A percentile compares a stretch with the other conserved stretches of the same genome.
Evolutionary conservation across 2,888 invertebrate genomes (phyloP).

Genomic region (Pterobdella sp.): DNA sequence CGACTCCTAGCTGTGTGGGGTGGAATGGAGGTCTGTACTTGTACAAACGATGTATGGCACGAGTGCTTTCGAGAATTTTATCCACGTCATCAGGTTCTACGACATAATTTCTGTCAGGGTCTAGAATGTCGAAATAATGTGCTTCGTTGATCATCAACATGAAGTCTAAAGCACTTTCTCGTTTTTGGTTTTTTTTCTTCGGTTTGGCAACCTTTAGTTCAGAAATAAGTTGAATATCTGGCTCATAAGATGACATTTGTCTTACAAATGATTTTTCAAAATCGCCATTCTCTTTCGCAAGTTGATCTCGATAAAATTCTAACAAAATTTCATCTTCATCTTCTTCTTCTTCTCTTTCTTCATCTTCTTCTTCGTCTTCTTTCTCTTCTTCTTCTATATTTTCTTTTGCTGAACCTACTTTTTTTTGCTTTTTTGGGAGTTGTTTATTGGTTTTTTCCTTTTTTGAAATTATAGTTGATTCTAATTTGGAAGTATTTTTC

Average conservation of each 20-base stretch:
- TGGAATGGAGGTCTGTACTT: conserved; percentile 21
- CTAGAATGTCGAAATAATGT: no score
- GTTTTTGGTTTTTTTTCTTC: conserved; percentile 23
- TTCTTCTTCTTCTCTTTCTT: not conserved
- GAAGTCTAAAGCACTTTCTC: conserved; percentile 20
- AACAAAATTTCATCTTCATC: not conserved
- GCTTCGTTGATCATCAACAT: conserved; percentile 17
- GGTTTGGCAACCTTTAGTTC: conserved; percentile 20
- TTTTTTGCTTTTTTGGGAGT: no score
- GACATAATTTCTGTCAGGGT: no score
- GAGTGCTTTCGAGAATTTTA: not conserved
- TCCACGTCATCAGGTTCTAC: conserved; percentile 4
- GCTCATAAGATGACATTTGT: not conserved
- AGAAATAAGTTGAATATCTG: conserved; percentile 11
- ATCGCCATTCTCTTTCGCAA: not conserved
- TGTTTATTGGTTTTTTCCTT: no score
- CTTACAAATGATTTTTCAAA: not conserved
- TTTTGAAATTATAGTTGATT: no score
- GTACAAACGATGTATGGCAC: not conserved
- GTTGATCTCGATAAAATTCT: not conserved
- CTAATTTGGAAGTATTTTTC: no score
- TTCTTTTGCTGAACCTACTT: not conserved
- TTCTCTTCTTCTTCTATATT: not conserved
- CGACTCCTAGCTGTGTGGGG: conserved; percentile 19
- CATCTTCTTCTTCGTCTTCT: not conserved